Evolutionary conservation across 2,797 vertebrate species (phyloP).

Genomic region (Anguilla megastoma): DNA sequence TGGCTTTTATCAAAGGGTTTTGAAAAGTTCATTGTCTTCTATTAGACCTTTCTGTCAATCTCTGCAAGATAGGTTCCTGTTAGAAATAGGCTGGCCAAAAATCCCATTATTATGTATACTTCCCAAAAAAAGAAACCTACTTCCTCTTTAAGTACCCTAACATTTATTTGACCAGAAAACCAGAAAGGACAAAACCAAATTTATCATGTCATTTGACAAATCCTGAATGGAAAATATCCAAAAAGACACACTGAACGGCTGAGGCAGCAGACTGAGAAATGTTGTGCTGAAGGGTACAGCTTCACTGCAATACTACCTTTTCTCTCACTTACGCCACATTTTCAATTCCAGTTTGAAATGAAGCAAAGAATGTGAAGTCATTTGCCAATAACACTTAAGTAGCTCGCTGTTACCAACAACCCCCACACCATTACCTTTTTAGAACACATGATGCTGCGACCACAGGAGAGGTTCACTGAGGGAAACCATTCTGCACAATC

Average conservation of each 20-base stretch:
- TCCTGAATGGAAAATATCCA: neutral
- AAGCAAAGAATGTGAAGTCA: neutral
- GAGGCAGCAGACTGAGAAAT: neutral
- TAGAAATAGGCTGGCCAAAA: neutral
- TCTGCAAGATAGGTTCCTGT: neutral
- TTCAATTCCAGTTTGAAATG: neutral
- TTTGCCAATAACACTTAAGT: neutral
- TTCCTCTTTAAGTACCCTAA: neutral
- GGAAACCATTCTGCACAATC: neutral
- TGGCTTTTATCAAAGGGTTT: slow-evolving; percentile 1
- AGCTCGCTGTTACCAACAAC: neutral
- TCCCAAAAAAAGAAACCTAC: neutral
- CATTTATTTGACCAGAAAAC: neutral
- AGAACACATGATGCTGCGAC: neutral
- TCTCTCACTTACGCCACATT: neutral
- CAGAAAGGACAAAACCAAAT: neutral
- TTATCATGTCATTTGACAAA: slow-evolving; percentile 1
- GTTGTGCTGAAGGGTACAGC: neutral
- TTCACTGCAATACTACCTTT: neutral
- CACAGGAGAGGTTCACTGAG: neutral
- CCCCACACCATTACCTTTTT: neutral
- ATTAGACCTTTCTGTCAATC: neutral
- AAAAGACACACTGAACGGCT: neutral
- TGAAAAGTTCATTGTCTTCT: neutral
- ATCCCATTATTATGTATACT: slow-evolving; percentile 1